phyloP scores from a whole-genome alignment of 2,113 vertebrate genomes.

The Caloenas nicobarica region DNA sequence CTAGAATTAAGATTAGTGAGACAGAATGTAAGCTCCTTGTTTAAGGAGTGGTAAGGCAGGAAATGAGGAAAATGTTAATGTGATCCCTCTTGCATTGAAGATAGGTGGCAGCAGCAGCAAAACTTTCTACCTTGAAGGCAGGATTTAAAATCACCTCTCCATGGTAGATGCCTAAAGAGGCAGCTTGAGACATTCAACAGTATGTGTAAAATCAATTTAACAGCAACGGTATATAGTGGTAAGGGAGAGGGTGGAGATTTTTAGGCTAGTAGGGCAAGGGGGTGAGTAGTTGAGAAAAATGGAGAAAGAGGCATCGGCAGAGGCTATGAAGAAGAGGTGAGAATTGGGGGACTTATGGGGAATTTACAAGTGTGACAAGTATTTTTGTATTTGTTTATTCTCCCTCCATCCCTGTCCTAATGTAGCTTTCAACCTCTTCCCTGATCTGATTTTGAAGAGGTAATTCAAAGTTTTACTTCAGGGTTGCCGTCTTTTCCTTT shows the following conservation, averaged over 20 bases:
- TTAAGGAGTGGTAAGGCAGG: background rate
- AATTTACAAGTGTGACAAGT: background rate
- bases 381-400: background rate
- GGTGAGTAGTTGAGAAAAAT: background rate
- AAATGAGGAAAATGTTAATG: background rate
- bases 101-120: background rate
- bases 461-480: background rate
- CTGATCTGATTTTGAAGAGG: background rate
- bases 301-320: accelerated
- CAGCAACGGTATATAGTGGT: background rate
- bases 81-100: background rate
- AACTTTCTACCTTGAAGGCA: background rate
- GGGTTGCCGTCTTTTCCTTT: background rate
- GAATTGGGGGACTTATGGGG: background rate
- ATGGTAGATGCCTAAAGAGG: background rate
- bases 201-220: background rate
- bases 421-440: background rate
- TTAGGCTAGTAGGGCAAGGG: background rate
- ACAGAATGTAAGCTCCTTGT: background rate
- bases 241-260: background rate
- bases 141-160: background rate
- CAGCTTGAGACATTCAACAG: background rate
- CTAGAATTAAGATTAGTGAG: background rate
- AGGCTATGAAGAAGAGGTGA: background rate
- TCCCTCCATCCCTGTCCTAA: background rate